Base-by-base conservation (phyloP, 2,797 vertebrate species). In the Poecilia picta region DNA sequence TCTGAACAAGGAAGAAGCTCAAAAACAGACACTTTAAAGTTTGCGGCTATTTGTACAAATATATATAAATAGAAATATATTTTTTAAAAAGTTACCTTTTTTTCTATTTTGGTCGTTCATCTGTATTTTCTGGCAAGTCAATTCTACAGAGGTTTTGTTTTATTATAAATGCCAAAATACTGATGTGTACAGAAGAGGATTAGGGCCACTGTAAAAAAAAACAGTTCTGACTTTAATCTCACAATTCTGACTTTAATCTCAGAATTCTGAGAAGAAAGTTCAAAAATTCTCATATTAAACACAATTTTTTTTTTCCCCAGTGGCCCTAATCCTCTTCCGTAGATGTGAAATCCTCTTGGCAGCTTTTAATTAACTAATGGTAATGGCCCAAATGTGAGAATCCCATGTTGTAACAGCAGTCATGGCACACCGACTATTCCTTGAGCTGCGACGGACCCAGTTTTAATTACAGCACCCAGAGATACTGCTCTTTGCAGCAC, bases 401-500 rank as follows among this genome's bases (percentile, higher is more conserved):
- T 13, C 41, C 81, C 77, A 31, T 51, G 18, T 47, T 7, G 76
- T 43, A 88, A 71, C 73, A 78, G 8, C 66, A 77, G 33, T 10
- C 18, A 73, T 10, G 43, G 47, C 51, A 5, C 74, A 53, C 72
- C 79, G 53, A 46, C 57, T 62, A 82, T 64, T 82, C 53, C 74
- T 82, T 71, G 57, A 83, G 66, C 59, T 80, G 81, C 86, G 83
- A 75, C 46, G 66, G 82, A 45, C 59, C 72, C 66, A 80, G 72
- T 57, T 83, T 84, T 73, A 73, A 59, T 77, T 79, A 85, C 86
- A 79, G 70, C 78, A 71, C 45, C 77, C 68, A 83, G 45, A 88
- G 80, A 82, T 83, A 81, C 46, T 85, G 51, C 46, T 41, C 57
- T 86, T 87, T 43, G 87, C 47, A 83, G 80, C 74, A 71, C 77